Base-by-base conservation (phyloP, 2,113 vertebrate species). In the Colistium nudipinnis region DNA sequence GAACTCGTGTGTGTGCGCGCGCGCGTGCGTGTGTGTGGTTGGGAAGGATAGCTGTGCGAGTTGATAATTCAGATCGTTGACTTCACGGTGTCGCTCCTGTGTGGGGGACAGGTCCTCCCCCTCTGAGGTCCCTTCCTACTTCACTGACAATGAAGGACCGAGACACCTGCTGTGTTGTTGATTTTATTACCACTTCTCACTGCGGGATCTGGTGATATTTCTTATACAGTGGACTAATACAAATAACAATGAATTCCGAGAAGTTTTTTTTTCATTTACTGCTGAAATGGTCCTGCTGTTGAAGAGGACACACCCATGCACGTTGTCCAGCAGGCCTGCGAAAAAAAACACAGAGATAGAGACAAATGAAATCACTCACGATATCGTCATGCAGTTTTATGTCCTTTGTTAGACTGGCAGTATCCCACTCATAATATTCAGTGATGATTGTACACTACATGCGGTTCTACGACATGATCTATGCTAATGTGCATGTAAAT, bases 251-350 rank as follows among this genome's bases (percentile, higher is more conserved):
- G 20, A 13, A n/a, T n/a, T n/a, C n/a, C n/a, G n/a, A n/a, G n/a
- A n/a, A n/a, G n/a, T n/a, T n/a, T n/a, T n/a, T n/a, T n/a, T n/a
- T n/a, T n/a, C n/a, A n/a, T 39, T 35, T 25, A 52, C 22, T 48
- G 19, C 7, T 30, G 27, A 7, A 48, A 54, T 22, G 25, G 27
- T 28, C 0, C 62, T 62, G 19, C 45, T 47, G 54, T 65, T 19
- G 6, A 33, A 7, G 12, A 31, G 69, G 78, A 62, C 76, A 87
- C 85, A 70, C 78, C 81, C 64, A 70, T 63, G 24, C 35, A 44
- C 14, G 14, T 48, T 62, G 24, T 6, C 17, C 54, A 38, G 11
- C 55, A 51, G 62, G 62, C n/a, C 38, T 52, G 19, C 11, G 8
- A 27, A 17, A 22, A 12, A 1, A 53, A 3, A 8, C 54, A 39